Evolutionary conservation across 1,140 invertebrate genomes (phyloP), one percentile per base, ranked within the genome.

Genomic region (Drosophila orosa): DNA sequence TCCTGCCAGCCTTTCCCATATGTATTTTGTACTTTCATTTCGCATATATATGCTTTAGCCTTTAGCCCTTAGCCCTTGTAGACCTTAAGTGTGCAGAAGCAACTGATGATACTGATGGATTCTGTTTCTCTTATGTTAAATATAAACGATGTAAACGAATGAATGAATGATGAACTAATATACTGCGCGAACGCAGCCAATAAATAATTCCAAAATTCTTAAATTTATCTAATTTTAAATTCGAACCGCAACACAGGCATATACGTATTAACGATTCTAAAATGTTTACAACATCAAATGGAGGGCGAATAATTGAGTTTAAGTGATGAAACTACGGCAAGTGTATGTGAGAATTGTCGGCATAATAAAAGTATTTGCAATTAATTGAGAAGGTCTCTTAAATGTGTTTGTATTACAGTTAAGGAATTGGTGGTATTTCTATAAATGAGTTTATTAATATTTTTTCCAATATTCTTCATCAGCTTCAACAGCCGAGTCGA

Each of bases 181-280:
- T 75, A 74, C 29, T 52, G 69, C 81, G 79, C 74, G 54, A 61
- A 61, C 63, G 74, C 74, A 78, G 72, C 45, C 52, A 75, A 73
- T 74, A 86, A 71, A 73, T 55, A 86, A 86, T 86, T 86, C 82
- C 82, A 87, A 86, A 87, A 87, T 82, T 86, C 79, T 67, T 72
- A 75, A 86, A 82, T 78, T 82, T 75, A 86, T 68, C 65, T 81
- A 72, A 85, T 86, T 81, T 75, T 78, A 78, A 79, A 82, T 76
- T 72, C 45, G 66, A 72, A 60, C 45, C 56, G 55, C 48, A 57
- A 60, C 29, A 59, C 66, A 63, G 47, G 65, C 65, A 75, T 45
- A 65, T 63, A 63, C 50, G 58, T 74, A 74, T 63, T 55, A 73
- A 63, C 59, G 71, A 27, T 63, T 56, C 8, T n/a, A 9, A 50